Evolutionary conservation across 2,113 vertebrate genomes (phyloP), one percentile per base, ranked within the genome.

Genomic region (Sterrhoptilus dennistouni): DNA sequence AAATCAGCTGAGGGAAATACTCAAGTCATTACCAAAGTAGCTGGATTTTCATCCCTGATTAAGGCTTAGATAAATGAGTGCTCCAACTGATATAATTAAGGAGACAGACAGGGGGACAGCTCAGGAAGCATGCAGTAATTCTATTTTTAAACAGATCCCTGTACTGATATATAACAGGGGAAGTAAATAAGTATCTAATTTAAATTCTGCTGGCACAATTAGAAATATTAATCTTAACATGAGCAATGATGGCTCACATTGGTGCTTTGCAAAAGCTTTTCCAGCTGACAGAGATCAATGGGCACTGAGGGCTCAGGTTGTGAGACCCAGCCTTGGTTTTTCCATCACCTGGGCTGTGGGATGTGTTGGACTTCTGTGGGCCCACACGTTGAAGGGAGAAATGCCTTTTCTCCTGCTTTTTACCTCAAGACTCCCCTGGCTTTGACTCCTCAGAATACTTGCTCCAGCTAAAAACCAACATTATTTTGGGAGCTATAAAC

Each of bases 1-100:
- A 89, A 92, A 95, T 96, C 96, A 97, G 94, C 68, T 12, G 2
- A 95, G 80, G 88, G 91, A 95, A 96, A 95, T 77, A 86, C 40
- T 17, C 86, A 64, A 96, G 93, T 95, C 95, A 93, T 96, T 96
- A 93, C 89, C 82, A 96, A 95, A 93, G 63, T 83, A 86, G 87
- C 95, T 74, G 89, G 94, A 95, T 91, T 90, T 94, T 96, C 95
- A 94, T 96, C 87, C 86, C 76, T 93, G 91, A 96, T 97, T 97
- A 97, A 95, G 94, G 91, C 91, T 95, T 66, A 95, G 96, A 97
- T 90, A 96, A 97, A 97, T 95, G 96, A 96, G 92, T 86, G 38
- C 94, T 97, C 95, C 90, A 93, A 59, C 49, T 56, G 86, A 59
- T 90, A 85, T 85, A 95, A 95, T 92, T 93, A 90, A 92, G 93